These are phyloP conservation scores for Carassius carassius DNA, from an alignment of 2,113 vertebrate species.

Conservation along the genomic window DNA sequence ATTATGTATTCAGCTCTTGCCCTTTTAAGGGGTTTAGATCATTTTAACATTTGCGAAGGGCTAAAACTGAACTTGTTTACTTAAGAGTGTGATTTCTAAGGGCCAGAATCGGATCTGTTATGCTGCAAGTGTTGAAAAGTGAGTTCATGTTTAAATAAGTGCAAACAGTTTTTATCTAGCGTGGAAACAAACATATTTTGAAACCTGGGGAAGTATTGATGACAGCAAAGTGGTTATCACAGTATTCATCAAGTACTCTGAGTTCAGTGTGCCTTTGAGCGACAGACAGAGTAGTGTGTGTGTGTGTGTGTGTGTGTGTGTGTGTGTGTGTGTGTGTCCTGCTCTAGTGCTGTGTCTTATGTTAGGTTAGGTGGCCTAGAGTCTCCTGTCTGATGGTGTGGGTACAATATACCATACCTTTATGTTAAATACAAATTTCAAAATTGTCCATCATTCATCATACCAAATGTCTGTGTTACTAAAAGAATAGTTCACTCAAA, in stretches of 20 bases:
- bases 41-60: conserved; percentile 70
- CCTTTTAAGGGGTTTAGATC: conserved; percentile 20
- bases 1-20: not conserved
- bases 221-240: not conserved
- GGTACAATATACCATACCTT: not conserved
- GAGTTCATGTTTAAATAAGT: not conserved
- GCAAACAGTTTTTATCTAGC: not conserved
- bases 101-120: not conserved
- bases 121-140: not conserved
- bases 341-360: not conserved
- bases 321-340: not conserved
- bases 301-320: not conserved
- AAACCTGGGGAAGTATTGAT: not conserved
- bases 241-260: not conserved
- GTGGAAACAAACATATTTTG: not conserved
- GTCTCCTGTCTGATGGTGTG: not conserved
- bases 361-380: not conserved
- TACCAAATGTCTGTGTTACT: not conserved
- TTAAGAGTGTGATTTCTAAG: not conserved
- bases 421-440: not conserved
- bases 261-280: conserved; percentile 11
- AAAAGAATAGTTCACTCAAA: too few species aligned
- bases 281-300: not conserved
- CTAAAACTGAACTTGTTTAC: conserved; percentile 56
- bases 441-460: not conserved